phyloP scores from a whole-genome alignment of 2,888 invertebrate species.

The Gari tellinella region DNA sequence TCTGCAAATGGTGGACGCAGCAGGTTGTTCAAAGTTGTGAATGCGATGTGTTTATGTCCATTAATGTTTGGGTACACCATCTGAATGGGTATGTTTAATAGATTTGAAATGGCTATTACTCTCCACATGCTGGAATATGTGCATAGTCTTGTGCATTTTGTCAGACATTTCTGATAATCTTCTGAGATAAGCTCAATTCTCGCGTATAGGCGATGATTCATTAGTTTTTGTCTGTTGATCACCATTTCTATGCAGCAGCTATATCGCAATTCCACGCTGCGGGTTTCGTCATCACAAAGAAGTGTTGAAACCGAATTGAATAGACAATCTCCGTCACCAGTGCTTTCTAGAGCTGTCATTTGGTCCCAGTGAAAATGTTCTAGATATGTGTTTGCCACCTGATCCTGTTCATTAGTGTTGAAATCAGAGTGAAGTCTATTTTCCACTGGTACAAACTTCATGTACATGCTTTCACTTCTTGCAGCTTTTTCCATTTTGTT shows the following conservation, averaged over 20 bases:
- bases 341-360: constrained; percentile 8
- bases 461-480: constrained; percentile 7
- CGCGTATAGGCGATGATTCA: neutral
- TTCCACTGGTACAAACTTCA: neutral
- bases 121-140: constrained; percentile 18
- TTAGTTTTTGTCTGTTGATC: constrained; percentile 13
- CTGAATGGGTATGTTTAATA: constrained; percentile 24
- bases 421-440: constrained; percentile 5
- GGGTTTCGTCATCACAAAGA: constrained; percentile 19
- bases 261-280: constrained; percentile 28
- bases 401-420: constrained; percentile 25
- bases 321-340: constrained; percentile 31
- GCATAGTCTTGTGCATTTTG: constrained; percentile 24
- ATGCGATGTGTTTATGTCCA: constrained; percentile 13
- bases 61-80: constrained; percentile 25
- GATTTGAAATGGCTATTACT: constrained; percentile 25
- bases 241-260: constrained; percentile 29
- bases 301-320: constrained; percentile 32
- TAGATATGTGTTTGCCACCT: constrained; percentile 12
- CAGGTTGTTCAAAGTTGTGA: constrained; percentile 13
- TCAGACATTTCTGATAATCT: constrained; percentile 9
- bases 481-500: neutral
- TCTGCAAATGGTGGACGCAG: constrained; percentile 6
- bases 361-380: constrained; percentile 8
- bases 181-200: constrained; percentile 5